Conservation (phyloP, 2,888 invertebrate species). For the Drosophila meridionalis region DNA sequence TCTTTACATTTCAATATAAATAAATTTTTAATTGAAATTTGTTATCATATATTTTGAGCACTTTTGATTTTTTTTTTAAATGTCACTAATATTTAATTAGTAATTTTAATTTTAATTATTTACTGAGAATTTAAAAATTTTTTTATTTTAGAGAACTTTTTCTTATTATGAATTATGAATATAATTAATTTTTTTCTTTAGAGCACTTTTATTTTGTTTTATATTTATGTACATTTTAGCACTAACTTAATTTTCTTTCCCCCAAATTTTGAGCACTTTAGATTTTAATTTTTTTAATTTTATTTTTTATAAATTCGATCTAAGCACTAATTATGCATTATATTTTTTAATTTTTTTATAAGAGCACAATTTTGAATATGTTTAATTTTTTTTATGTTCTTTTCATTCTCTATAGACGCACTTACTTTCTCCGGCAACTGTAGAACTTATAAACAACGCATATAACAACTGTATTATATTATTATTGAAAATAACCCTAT, state of each 20-base stretch:
- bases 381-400: background rate
- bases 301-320: background rate
- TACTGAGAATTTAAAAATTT: too few relatives aligned
- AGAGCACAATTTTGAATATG: background rate
- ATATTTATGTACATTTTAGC: too few relatives aligned
- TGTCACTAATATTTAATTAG: too few relatives aligned
- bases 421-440: slow-evolving; percentile 44
- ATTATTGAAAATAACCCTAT: background rate
- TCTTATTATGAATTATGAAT: too few relatives aligned
- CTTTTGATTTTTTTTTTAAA: background rate
- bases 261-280: background rate
- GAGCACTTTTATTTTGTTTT: too few relatives aligned
- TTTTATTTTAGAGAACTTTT: too few relatives aligned
- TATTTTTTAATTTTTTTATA: background rate
- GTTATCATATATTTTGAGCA: background rate
- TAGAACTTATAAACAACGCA: slow-evolving; percentile 18
- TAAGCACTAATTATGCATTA: background rate
- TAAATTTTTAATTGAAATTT: too few relatives aligned
- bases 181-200: too few relatives aligned
- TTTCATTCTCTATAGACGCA: slow-evolving; percentile 34
- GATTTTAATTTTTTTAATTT: background rate
- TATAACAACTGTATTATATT: slow-evolving; percentile 47
- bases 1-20: too few relatives aligned
- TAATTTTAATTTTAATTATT: too few relatives aligned
- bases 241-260: too few relatives aligned